Conservation (phyloP, 35 echinoderm and acorn worm genomes). For the Diadema setosum region DNA sequence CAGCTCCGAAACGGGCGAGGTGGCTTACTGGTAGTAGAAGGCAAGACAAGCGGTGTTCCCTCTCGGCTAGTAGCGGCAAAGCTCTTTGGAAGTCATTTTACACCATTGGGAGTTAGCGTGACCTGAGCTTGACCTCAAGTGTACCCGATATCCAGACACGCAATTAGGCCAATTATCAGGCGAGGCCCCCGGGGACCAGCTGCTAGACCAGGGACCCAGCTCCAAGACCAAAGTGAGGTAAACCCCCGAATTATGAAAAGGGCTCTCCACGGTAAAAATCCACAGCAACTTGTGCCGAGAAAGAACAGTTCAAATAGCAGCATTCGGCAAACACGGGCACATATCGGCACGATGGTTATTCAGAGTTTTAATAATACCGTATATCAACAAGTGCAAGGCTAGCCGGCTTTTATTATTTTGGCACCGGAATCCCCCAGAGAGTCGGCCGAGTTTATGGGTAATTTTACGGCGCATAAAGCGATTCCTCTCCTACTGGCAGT, state of each 20-base stretch:
- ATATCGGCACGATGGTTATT: not conserved
- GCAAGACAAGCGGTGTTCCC: not conserved
- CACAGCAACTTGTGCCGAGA: slow-evolving; percentile 11
- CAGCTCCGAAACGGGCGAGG: not conserved
- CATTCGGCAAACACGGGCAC: not conserved
- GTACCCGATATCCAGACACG: slow-evolving; percentile 21
- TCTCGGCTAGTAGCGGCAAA: not conserved
- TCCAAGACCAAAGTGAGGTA: not conserved
- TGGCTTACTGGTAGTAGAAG: not conserved
- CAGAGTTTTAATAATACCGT: slow-evolving; percentile 24
- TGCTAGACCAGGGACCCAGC: not conserved
- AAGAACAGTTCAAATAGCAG: slow-evolving; percentile 14
- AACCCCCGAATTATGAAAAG: slow-evolving; percentile 13
- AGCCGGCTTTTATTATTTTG: not conserved
- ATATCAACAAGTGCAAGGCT: slow-evolving; percentile 17
- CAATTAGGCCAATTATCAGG: slow-evolving; percentile 25
- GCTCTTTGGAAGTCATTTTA: slow-evolving; percentile 10
- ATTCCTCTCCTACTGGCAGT: not conserved
- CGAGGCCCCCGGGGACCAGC: not conserved
- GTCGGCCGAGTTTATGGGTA: not conserved
- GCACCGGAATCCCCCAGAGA: not conserved
- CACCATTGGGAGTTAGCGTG: not conserved
- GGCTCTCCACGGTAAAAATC: slow-evolving; percentile 1
- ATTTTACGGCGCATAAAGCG: slow-evolving; percentile 11
- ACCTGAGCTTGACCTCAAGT: not conserved